These are phyloP conservation scores for Theretra japonica DNA, from an alignment of 2,888 invertebrate species.

Conservation along the genomic window DNA sequence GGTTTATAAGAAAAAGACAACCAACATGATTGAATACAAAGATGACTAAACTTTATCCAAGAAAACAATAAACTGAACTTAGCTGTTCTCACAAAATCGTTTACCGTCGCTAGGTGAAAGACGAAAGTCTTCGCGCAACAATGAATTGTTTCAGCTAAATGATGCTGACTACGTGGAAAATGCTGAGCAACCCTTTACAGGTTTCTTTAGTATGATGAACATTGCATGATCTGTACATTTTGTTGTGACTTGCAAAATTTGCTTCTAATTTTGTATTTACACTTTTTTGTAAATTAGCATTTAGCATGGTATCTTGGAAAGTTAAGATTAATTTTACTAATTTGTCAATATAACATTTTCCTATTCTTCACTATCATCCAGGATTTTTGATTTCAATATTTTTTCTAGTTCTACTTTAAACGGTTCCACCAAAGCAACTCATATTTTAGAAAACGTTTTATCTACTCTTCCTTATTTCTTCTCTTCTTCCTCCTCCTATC, in stretches of 20 bases:
- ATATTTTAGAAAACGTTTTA: too few relatives aligned
- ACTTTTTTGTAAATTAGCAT: not conserved
- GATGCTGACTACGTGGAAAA: not conserved
- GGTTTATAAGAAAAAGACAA: too few relatives aligned
- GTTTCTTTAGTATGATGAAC: not conserved
- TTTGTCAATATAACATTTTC: too few relatives aligned
- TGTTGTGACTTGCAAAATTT: not conserved
- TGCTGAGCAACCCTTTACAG: not conserved
- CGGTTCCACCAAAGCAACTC: too few relatives aligned
- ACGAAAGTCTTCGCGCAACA: not conserved
- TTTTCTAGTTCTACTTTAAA: too few relatives aligned
- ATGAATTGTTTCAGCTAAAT: constrained; percentile 13
- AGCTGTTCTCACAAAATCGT: not conserved
- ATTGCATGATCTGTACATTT: not conserved
- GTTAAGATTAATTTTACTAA: not conserved
- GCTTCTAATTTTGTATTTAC: not conserved
- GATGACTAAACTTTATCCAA: not conserved
- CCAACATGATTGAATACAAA: not conserved
- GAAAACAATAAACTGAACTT: not conserved
- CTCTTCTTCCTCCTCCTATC: too few relatives aligned
- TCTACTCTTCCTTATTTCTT: too few relatives aligned
- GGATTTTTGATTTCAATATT: too few relatives aligned
- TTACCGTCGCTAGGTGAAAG: constrained; percentile 4
- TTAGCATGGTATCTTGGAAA: not conserved
- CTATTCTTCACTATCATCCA: too few relatives aligned